Evolutionary conservation across 1,140 invertebrate species (phyloP).

Genomic region (Prorops nasuta): DNA sequence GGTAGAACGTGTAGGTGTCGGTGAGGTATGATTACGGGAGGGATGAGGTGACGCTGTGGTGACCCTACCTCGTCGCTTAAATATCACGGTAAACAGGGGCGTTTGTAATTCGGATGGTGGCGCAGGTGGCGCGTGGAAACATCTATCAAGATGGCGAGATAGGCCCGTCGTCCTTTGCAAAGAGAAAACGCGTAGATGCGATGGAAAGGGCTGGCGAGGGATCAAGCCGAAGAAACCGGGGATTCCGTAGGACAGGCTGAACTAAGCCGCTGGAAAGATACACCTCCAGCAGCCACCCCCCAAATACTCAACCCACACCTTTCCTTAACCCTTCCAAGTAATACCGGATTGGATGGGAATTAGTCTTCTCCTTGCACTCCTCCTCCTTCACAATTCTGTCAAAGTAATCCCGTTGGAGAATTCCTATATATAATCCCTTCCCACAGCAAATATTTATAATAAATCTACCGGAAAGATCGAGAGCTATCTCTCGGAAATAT

Average conservation of each 20-base stretch:
- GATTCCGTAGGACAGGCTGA: constrained; percentile 21
- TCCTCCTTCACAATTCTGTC: too few species aligned
- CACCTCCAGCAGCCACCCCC: neutral
- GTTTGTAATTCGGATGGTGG: constrained; percentile 42
- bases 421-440: too few species aligned
- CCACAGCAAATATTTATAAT: too few species aligned
- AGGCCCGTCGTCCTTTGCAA: constrained; percentile 15
- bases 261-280: constrained; percentile 18
- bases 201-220: constrained; percentile 7
- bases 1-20: too few species aligned
- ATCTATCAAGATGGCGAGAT: constrained; percentile 51
- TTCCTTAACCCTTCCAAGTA: constrained; percentile 35
- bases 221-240: constrained; percentile 31
- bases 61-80: constrained; percentile 30
- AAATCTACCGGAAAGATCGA: too few species aligned
- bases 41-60: neutral
- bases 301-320: constrained; percentile 1
- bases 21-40: neutral
- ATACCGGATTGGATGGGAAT: constrained; percentile 23
- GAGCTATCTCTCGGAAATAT: too few species aligned
- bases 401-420: too few species aligned
- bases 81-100: constrained; percentile 37
- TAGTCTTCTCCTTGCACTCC: constrained; percentile 15
- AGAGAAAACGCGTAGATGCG: constrained; percentile 5
- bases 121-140: constrained; percentile 50